Evolutionary conservation across 2,113 vertebrate species (phyloP).

Genomic region (Caracal caracal): DNA sequence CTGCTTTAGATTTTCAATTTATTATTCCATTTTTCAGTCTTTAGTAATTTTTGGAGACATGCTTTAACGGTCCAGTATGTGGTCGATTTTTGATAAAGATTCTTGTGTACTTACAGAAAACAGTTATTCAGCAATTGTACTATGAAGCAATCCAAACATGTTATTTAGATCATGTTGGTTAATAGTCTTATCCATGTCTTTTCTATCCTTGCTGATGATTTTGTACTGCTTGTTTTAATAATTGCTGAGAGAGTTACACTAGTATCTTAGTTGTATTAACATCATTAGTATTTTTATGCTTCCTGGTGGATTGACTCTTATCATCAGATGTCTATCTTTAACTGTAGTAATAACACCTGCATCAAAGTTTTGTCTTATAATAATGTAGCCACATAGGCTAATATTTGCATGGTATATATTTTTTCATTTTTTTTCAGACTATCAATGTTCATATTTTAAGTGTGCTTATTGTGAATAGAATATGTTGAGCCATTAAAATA

Average conservation of each 20-base stretch:
- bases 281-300: background rate
- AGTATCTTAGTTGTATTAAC: background rate
- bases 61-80: background rate
- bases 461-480: background rate
- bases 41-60: background rate
- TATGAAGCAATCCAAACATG: background rate
- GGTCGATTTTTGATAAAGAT: background rate
- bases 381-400: background rate
- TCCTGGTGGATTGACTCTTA: background rate
- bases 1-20: background rate
- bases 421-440: background rate
- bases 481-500: background rate
- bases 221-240: background rate
- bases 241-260: background rate
- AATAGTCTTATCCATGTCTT: background rate
- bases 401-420: background rate
- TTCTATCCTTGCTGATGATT: background rate
- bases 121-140: background rate
- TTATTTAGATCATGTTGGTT: background rate
- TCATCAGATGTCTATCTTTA: background rate
- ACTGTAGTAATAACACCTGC: background rate
- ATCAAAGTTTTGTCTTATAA: background rate
- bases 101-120: background rate
- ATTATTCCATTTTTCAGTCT: background rate
- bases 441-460: conserved; percentile 5